phyloP scores from a whole-genome alignment of 1,140 invertebrate genomes.

The Octopus sinensis region DNA sequence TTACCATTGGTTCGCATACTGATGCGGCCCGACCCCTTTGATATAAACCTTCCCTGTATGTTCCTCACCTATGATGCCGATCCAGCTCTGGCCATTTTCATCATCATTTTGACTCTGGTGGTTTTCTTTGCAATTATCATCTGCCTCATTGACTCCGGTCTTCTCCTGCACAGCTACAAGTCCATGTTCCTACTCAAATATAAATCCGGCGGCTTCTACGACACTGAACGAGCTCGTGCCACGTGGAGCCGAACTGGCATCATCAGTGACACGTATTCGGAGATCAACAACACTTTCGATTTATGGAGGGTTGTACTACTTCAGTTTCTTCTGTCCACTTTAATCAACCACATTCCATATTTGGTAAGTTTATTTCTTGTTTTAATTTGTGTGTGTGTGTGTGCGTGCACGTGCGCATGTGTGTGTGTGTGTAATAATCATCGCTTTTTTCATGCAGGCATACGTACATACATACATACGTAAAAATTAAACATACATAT shows the following conservation, averaged over 20 bases:
- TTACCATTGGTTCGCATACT: not conserved
- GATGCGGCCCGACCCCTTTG: not conserved
- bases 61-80: not conserved
- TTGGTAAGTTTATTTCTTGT: not conserved
- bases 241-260: not conserved
- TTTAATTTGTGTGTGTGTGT: not conserved
- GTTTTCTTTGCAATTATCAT: not conserved
- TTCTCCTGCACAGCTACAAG: not conserved
- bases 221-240: not conserved
- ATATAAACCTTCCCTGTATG: not conserved
- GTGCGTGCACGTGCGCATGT: too few species aligned
- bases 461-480: too few species aligned
- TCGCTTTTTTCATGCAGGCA: too few species aligned
- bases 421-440: too few species aligned
- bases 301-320: not conserved
- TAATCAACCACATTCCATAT: not conserved
- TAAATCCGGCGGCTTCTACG: not conserved
- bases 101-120: not conserved
- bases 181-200: not conserved
- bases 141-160: not conserved
- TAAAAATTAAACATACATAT: too few species aligned
- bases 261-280: not conserved
- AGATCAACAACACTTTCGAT: slow-evolving; percentile 3
- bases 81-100: not conserved
- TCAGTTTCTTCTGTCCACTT: not conserved